A percentile compares a stretch with the other conserved stretches of the same genome.
Evolutionary conservation across 2,888 invertebrate species (phyloP).

Genomic region (Saturnia pavonia): DNA sequence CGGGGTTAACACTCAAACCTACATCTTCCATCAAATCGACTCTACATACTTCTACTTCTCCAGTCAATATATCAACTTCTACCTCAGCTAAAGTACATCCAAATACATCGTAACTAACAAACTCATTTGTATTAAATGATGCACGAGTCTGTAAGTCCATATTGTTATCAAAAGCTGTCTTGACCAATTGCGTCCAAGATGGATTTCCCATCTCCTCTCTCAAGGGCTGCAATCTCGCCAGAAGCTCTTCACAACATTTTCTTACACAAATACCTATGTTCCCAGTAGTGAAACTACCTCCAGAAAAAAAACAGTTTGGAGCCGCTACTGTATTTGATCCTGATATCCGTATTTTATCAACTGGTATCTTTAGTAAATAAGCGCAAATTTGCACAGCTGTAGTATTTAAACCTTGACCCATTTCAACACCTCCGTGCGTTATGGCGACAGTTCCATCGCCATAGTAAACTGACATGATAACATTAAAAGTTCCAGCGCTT

Average conservation of each 20-base stretch:
- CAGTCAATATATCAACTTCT: conserved; percentile 87
- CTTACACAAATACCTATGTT: conserved; percentile 50
- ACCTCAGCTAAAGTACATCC: conserved; percentile 84
- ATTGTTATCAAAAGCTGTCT: conserved; percentile 59
- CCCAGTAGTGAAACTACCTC: conserved; percentile 51
- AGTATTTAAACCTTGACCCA: conserved; percentile 88
- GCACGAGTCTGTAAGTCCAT: conserved; percentile 54
- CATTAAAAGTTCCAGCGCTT: conserved; percentile 52
- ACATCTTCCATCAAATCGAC: conserved; percentile 85
- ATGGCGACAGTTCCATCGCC: conserved; percentile 83
- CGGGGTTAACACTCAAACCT: conserved; percentile 84
- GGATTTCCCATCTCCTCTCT: conserved; percentile 70
- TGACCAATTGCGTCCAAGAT: conserved; percentile 80
- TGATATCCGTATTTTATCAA: conserved; percentile 57
- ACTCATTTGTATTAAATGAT: conserved; percentile 30
- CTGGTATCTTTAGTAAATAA: conserved; percentile 82
- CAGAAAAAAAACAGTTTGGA: conserved; percentile 42
- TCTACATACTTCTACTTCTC: conserved; percentile 81
- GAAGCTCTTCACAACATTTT: conserved; percentile 45
- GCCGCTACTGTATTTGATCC: conserved; percentile 31
- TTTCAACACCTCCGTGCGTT: conserved; percentile 83
- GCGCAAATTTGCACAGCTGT: conserved; percentile 87
- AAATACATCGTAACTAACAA: conserved; percentile 58
- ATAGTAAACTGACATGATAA: conserved; percentile 80
- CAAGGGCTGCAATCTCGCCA: conserved; percentile 58